phyloP scores from a whole-genome alignment of 2,888 invertebrate genomes.

The Dryadula phaetusa region DNA sequence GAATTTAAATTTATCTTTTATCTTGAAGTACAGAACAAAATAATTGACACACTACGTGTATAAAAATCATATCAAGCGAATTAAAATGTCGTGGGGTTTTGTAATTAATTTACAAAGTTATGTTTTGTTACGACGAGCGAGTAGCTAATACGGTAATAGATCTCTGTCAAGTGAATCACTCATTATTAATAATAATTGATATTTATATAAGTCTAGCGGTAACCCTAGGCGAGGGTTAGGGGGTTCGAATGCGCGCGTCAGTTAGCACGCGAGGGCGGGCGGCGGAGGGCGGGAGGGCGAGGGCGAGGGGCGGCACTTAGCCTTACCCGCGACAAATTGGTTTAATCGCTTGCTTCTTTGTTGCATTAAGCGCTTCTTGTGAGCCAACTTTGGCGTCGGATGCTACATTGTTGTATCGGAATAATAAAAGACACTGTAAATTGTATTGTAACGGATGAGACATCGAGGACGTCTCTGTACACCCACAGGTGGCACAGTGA shows the following conservation, averaged over 20 bases:
- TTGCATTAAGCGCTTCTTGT: conserved; percentile 48
- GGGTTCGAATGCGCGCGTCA: background rate
- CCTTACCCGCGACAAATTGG: conserved; percentile 50
- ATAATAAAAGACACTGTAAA: conserved; percentile 1
- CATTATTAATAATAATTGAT: conserved; percentile 5
- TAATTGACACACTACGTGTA: background rate
- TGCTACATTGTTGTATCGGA: background rate
- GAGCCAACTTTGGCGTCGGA: conserved; percentile 16
- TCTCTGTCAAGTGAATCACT: background rate
- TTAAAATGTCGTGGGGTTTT: background rate
- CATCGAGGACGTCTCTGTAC: background rate
- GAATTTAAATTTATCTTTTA: too few species aligned
- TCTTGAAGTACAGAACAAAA: too few species aligned
- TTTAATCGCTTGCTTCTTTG: conserved; percentile 55
- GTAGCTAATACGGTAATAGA: background rate
- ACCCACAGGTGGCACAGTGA: background rate
- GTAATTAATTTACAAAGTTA: background rate
- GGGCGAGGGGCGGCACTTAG: conserved; percentile 37
- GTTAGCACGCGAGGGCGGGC: background rate
- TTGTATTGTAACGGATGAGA: conserved; percentile 4
- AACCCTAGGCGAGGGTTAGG: background rate
- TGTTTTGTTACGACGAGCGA: background rate
- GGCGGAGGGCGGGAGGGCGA: conserved; percentile 15
- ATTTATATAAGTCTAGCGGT: background rate
- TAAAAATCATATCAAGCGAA: background rate